These are phyloP conservation scores for Bryconaethiops microstoma DNA, from an alignment of 2,797 vertebrate species.

Conservation along the genomic window DNA sequence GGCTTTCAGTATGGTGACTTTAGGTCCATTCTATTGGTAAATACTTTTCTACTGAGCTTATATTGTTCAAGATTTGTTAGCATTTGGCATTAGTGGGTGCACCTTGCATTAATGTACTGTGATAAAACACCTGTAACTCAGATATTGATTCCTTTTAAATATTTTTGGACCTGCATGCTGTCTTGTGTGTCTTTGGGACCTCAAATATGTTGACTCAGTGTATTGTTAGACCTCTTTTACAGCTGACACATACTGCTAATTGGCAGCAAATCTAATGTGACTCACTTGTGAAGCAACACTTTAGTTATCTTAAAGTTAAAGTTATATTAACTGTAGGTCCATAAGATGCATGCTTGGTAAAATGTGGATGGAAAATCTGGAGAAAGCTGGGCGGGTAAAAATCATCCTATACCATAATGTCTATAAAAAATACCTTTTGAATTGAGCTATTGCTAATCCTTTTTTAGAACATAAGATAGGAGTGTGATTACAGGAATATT, in stretches of 20 bases:
- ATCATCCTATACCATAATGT: neutral
- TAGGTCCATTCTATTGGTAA: neutral
- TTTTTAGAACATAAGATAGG: neutral
- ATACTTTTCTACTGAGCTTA: no score
- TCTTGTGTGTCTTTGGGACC: neutral
- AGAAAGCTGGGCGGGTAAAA: neutral
- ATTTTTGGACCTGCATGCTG: neutral
- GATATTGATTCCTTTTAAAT: neutral
- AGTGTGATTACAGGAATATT: neutral
- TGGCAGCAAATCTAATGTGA: neutral
- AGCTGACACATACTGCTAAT: constrained; percentile 1
- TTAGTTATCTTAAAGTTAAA: neutral
- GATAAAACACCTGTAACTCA: neutral
- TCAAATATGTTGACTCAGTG: neutral
- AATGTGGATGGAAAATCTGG: neutral
- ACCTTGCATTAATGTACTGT: neutral
- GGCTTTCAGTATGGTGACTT: neutral
- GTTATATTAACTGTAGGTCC: neutral
- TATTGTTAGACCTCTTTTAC: neutral
- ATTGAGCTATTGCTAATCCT: neutral
- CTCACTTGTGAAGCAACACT: neutral
- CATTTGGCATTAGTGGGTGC: neutral
- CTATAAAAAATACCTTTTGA: neutral
- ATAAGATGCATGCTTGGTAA: no score
- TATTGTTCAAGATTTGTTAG: no score